phyloP scores from a whole-genome alignment of 2,888 invertebrate species.

The Keiferia lycopersicella region DNA sequence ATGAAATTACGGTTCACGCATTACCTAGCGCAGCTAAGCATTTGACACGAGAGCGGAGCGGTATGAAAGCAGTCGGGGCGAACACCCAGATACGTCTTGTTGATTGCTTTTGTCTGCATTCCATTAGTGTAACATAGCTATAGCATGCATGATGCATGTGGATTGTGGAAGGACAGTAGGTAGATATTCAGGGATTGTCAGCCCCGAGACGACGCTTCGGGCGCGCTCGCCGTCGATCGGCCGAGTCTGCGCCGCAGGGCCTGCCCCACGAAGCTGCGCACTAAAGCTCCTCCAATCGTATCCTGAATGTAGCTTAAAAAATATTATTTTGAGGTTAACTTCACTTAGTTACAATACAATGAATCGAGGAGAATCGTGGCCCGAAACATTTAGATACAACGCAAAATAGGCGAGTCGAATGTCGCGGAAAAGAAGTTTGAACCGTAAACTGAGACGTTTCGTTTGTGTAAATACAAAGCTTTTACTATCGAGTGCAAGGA shows the following conservation, averaged over 20 bases:
- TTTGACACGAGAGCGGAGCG: conserved; percentile 1
- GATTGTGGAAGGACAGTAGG: conserved; percentile 23
- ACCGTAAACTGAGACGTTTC: conserved; percentile 76
- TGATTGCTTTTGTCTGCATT: conserved; percentile 36
- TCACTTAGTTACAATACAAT: conserved; percentile 55
- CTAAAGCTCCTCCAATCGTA: conserved; percentile 62
- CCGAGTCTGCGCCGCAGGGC: conserved; percentile 41
- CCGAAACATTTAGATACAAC: conserved; percentile 49
- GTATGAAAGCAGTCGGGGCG: conserved; percentile 22
- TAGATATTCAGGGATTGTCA: conserved; percentile 37
- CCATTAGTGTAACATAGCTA: conserved; percentile 33
- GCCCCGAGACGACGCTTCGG: conserved; percentile 42
- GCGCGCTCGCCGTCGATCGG: conserved; percentile 49
- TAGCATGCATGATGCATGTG: conserved; percentile 32
- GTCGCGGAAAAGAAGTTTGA: conserved; percentile 75
- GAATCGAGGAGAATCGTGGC: conserved; percentile 53
- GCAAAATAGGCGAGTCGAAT: conserved; percentile 66
- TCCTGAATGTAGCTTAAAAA: conserved; percentile 74
- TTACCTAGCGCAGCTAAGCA: conserved; percentile 2
- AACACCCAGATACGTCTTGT: conserved; percentile 35
- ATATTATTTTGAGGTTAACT: conserved; percentile 79
- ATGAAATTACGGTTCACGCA: conserved; percentile 5
- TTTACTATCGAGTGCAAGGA: conserved; percentile 78
- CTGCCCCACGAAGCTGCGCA: conserved; percentile 59
- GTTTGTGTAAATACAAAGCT: conserved; percentile 81